Base-by-base conservation (phyloP, 1,140 invertebrate genomes). In the Calephelis virginiensis region DNA sequence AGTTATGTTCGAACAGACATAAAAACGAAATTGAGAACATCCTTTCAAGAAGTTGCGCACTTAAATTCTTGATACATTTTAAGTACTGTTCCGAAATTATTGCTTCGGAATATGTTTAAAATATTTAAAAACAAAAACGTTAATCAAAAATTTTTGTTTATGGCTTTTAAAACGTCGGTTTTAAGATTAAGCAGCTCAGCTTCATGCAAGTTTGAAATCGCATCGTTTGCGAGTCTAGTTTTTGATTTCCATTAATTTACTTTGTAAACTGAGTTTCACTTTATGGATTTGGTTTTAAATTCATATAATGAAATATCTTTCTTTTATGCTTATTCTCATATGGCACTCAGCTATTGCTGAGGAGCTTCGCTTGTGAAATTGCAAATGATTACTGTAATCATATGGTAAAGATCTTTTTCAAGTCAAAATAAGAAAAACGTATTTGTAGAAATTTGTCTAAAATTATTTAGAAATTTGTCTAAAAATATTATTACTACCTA, bases 1-100 rank as follows among this genome's bases (percentile, higher is more conserved):
- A 78, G 71, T 78, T 75, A 71, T 56, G 63, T 45, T 73, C 61
- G 69, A 68, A 64, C 64, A 70, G 62, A 75, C 62, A 76, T 76
- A 76, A 78, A 74, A 78, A 76, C 70, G 63, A 67, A 76, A 76
- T 76, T 71, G 67, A 69, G 64, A 71, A 69, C 72, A 74, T 78
- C 74, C 76, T 76, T 72, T 77, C 76, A 68, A 71, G 66, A 74
- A 76, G 64, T 73, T 56, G 43, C 9, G 63, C 49, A 53, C 48
- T 64, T 56, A 64, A 64, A 53, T 64, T 10, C 38, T 64, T 63
- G 12, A 65, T 53, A 56, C 38, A 13, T 45, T 64, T 59, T 59
- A 65, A 46, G 50, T 56, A 53, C 49, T 59, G 56, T 28, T 59
- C 37, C 56, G 56, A 59, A 28, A 56, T 50, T 50, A 50, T 56